Base-by-base conservation (phyloP, 2,797 vertebrate genomes). In the Ispidina picta region DNA sequence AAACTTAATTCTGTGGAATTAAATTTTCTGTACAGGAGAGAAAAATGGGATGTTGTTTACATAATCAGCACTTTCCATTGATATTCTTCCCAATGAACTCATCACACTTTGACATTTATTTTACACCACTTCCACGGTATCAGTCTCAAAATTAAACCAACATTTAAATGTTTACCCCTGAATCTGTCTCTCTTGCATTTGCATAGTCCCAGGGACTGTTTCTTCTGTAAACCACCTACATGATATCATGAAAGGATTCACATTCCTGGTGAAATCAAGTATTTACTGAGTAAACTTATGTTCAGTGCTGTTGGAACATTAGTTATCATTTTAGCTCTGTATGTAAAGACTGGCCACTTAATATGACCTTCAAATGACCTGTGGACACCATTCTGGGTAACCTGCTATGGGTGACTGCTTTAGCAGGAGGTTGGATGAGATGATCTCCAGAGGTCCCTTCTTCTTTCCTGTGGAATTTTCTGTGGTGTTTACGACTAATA, bases 81-180 rank as follows among this genome's bases (percentile, higher is more conserved):
- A 65, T 44, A 59, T 80, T 92, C 37, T 80, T 88, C 90, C 48
- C 72, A 39, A 93, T 83, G 60, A 88, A 63, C 63, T 93, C 12
- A 0, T 83, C 70, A 72, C 31, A 90, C 26, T 31, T 83, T 89
- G 72, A 81, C 41, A 85, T 83, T 93, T 94, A 86, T 90, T 93
- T 95, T 87, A 37, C 48, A 78, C 72, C 31, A 52, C 22, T 87
- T 75, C 21, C 58, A 82, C 46, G 54, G 23, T 74, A 90, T 87
- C 55, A 63, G 63, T 68, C 85, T 86, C 66, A 87, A 89, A 85
- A 90, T 78, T 89, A 92, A 94, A 75, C 72, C 39, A 87, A 58
- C n/a, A 66, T 16, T 59, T 51, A 71, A 89, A 52, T 79, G 33
- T 88, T 83, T 90, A 86, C 49, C 16, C 17, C 63, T 52, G 66